A percentile compares a stretch with the other conserved stretches of the same genome.
Evolutionary conservation across 2,888 invertebrate genomes (phyloP).

Genomic region (Diogma glabrata): DNA sequence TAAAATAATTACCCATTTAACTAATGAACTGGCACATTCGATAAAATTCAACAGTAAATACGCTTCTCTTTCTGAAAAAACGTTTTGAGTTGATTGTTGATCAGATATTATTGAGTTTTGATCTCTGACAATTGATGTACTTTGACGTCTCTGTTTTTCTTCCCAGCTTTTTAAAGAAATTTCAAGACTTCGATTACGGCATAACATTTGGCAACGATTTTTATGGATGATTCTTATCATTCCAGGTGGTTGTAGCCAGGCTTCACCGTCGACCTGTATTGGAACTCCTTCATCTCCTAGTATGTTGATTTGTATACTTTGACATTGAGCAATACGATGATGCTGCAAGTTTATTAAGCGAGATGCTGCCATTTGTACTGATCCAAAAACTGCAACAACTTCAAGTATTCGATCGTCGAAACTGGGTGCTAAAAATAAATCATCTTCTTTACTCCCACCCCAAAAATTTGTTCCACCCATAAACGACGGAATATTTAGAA

Average conservation of each 20-base stretch:
- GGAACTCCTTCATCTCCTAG: constrained; percentile 87
- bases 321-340: constrained; percentile 94
- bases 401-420: constrained; percentile 94
- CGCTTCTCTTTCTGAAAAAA: constrained; percentile 38
- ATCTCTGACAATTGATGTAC: constrained; percentile 38
- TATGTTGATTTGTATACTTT: constrained; percentile 91
- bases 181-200: constrained; percentile 80
- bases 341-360: constrained; percentile 90
- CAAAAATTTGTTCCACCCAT: constrained; percentile 99
- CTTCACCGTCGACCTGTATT: constrained; percentile 94
- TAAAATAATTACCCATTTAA: constrained; percentile 54
- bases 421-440: constrained; percentile 82
- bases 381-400: constrained; percentile 95
- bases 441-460: constrained; percentile 88
- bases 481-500: constrained; percentile 90
- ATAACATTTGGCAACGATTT: constrained; percentile 93
- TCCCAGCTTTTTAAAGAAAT: constrained; percentile 81
- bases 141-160: constrained; percentile 60
- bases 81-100: constrained; percentile 30
- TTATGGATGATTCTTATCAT: constrained; percentile 93
- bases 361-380: constrained; percentile 95
- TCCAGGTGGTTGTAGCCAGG: constrained; percentile 95
- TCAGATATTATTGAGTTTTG: constrained; percentile 35
- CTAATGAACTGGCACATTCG: constrained; percentile 72
- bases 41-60: constrained; percentile 59